phyloP scores from a whole-genome alignment of 2,113 vertebrate species.

The Stegostoma tigrinum region DNA sequence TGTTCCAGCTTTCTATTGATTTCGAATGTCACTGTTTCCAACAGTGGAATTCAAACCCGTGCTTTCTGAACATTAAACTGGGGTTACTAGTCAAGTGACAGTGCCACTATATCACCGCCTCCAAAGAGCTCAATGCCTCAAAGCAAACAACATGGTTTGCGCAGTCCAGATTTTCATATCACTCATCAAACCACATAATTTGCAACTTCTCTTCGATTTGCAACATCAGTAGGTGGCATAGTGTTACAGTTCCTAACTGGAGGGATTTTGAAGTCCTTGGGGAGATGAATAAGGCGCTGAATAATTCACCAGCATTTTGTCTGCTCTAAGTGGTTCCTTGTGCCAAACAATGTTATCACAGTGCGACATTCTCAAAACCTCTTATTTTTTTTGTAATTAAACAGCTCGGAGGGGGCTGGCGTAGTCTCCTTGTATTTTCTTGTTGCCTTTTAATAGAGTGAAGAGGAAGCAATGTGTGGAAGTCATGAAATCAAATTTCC shows the following conservation, averaged over 20 bases:
- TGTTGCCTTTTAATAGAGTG: not conserved
- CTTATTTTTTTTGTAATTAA: not conserved
- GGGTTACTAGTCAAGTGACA: too few species aligned
- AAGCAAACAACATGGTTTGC: not conserved
- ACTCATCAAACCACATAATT: too few species aligned
- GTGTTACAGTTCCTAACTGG: not conserved
- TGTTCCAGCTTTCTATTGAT: too few species aligned
- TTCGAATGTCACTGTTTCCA: too few species aligned
- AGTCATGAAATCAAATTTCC: constrained; percentile 4
- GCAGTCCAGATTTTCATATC: not conserved
- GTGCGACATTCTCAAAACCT: not conserved
- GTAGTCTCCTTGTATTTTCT: not conserved
- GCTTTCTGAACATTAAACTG: too few species aligned
- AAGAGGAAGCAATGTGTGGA: not conserved
- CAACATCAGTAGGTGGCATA: not conserved
- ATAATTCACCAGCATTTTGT: constrained; percentile 4
- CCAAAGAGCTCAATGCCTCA: too few species aligned
- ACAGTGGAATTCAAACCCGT: too few species aligned
- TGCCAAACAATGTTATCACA: constrained; percentile 27
- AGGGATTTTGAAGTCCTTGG: not conserved
- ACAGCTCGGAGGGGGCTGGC: not conserved
- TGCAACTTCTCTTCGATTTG: not conserved
- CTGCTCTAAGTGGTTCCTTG: not conserved
- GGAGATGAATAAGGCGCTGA: not conserved
- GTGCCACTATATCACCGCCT: too few species aligned